Evolutionary conservation across 2,113 vertebrate genomes (phyloP), one percentile per base, ranked within the genome.

Genomic region (Pyrgilauda ruficollis): DNA sequence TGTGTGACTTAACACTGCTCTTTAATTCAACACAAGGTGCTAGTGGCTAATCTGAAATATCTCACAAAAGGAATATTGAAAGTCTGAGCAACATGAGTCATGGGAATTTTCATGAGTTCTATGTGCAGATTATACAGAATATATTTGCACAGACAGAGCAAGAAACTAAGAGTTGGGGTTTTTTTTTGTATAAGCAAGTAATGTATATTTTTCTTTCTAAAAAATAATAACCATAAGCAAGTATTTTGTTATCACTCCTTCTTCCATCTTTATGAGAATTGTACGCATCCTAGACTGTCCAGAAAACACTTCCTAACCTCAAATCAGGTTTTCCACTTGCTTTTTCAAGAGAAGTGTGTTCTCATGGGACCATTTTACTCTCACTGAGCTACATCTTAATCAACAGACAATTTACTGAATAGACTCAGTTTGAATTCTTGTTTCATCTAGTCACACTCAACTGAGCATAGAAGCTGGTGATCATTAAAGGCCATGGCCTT

Each of bases 371-470:
- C 69, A 68, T 94, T 97, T 91, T 94, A 46, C 55, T 95, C 79
- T 93, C 67, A 17, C 66, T 59, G 89, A 97, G 89, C 53, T 97
- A 97, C 90, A 94, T 96, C 97, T 98, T 96, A 97, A 97, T 97
- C 96, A 94, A 93, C 58, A 96, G 95, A 97, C 87, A 96, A 96
- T 97, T 97, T 96, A 70, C 91, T 55, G 41, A 87, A 72, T 89
- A 97, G 82, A 86, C 90, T 87, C 53, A 2, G 94, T 95, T 93
- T 96, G 97, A 98, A 97, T 97, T 97, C 95, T 90, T 85, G 78
- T 94, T 97, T 97, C 94, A 94, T 97, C 94, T 91, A 94, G 95
- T 97, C 96, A 97, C 95, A 96, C 92, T 96, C 97, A 98, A 96
- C 61, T 96, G 97, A 97, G 89, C 96, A 90, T 46, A 91, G 85